A percentile compares a stretch with the other conserved stretches of the same genome.
phyloP scores from a whole-genome alignment of 2,113 vertebrate genomes.

The Hoplias malabaricus region DNA sequence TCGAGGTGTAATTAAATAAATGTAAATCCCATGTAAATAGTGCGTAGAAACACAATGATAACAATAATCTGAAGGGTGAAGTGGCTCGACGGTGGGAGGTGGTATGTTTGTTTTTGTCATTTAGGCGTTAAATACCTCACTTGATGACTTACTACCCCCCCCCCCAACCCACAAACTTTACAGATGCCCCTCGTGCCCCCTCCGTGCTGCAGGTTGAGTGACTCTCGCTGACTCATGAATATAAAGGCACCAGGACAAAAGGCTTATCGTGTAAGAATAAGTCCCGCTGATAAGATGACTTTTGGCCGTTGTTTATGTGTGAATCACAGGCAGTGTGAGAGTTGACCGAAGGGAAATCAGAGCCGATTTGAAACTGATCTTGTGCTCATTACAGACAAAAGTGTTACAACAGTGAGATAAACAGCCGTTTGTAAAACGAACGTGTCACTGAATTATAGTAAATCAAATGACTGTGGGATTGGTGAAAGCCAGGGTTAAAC shows the following conservation, averaged over 20 bases:
- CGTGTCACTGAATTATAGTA: not conserved
- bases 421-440: not conserved
- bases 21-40: not conserved
- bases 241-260: not conserved
- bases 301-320: conserved; percentile 26
- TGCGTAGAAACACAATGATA: not conserved
- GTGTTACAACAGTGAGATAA: not conserved
- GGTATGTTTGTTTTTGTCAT: conserved; percentile 7
- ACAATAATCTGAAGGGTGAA: not conserved
- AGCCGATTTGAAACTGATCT: too few species aligned
- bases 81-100: too few species aligned
- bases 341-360: too few species aligned
- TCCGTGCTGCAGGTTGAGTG: not conserved
- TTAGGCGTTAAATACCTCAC: not conserved
- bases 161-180: not conserved
- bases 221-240: not conserved
- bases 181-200: not conserved
- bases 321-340: not conserved
- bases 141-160: not conserved
- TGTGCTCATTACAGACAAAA: not conserved
- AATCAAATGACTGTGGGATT: not conserved
- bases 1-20: not conserved
- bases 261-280: not conserved
- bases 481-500: not conserved
- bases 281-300: not conserved